These are phyloP conservation scores for Drosophila birchii DNA, from an alignment of 2,888 invertebrate genomes.

Conservation along the genomic window DNA sequence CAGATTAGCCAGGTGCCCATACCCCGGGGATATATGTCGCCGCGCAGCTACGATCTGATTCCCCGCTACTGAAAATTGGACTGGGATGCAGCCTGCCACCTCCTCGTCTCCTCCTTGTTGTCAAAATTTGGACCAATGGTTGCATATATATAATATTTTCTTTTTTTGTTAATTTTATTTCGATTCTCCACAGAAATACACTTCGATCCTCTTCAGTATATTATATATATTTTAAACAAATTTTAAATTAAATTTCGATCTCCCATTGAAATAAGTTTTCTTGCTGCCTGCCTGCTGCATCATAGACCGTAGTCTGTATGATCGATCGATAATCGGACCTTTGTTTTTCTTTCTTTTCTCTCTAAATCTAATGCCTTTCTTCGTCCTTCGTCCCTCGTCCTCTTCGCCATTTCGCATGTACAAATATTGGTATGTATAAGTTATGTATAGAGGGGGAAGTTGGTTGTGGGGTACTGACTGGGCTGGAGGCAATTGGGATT, in stretches of 20 bases:
- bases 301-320: not conserved
- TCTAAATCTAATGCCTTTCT: conserved; percentile 60
- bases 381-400: not conserved
- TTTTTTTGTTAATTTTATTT: conserved; percentile 67
- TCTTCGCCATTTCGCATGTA: conserved; percentile 53
- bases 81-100: too few relatives aligned
- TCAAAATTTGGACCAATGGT: not conserved
- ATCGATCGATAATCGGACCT: conserved; percentile 23
- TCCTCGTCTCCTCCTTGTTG: not conserved
- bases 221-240: conserved; percentile 67
- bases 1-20: not conserved
- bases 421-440: conserved; percentile 76
- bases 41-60: conserved; percentile 1
- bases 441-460: conserved; percentile 44
- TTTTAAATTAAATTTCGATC: conserved; percentile 56
- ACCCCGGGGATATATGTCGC: not conserved
- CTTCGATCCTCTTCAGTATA: conserved; percentile 39
- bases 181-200: conserved; percentile 76
- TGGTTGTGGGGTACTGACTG: not conserved
- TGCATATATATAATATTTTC: too few relatives aligned
- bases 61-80: not conserved
- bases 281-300: not conserved
- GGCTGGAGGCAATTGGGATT: not conserved
- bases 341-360: not conserved
- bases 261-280: conserved; percentile 21